Conservation (phyloP, 2,113 vertebrate species). For the Pterocles burchelli region DNA sequence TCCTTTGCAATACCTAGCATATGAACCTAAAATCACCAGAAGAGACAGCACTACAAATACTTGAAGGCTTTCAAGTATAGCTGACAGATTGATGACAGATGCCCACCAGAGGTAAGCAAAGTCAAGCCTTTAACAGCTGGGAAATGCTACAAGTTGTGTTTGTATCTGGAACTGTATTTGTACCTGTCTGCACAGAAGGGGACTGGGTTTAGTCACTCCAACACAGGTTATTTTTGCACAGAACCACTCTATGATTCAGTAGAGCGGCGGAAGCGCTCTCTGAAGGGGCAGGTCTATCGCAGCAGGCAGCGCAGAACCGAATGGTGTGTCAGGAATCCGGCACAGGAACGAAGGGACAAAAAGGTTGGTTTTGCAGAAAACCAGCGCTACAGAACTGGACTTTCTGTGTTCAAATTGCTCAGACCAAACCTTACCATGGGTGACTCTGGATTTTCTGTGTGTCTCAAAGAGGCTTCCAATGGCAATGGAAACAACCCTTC, state of each 20-base stretch:
- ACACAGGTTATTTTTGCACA: not conserved
- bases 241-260: accelerated
- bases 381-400: not conserved
- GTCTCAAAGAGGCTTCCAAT: not conserved
- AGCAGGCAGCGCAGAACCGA: not conserved
- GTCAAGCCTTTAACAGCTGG: not conserved
- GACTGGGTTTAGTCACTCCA: not conserved
- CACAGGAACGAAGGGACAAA: not conserved
- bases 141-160: not conserved
- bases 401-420: not conserved
- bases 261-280: not conserved
- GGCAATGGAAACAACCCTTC: not conserved
- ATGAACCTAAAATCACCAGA: not conserved
- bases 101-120: constrained; percentile 34
- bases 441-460: not conserved
- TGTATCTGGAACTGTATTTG: not conserved
- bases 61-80: not conserved
- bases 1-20: not conserved
- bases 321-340: accelerated
- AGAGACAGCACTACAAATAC: constrained; percentile 4
- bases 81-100: constrained; percentile 21
- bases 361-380: not conserved
- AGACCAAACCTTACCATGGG: not conserved
- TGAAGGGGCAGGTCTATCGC: not conserved
- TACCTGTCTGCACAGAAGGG: not conserved